Evolutionary conservation across 92 coral and sea anemone genomes (phyloP), one percentile per base, ranked within the genome.

Genomic region (Nematostella vectensis): DNA sequence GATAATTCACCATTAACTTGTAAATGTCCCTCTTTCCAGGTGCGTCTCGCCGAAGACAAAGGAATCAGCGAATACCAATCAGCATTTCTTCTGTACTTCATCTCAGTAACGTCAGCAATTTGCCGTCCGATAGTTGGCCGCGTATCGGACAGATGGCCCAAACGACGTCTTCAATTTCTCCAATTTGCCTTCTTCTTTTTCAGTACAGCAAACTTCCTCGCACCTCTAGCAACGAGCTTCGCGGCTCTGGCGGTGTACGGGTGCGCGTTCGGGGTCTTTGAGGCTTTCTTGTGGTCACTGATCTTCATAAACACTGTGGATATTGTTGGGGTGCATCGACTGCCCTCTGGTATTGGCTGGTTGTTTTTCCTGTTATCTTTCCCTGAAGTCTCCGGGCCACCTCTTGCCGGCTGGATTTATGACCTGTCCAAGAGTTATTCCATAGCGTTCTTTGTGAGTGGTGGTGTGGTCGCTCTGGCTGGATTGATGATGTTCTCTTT

Each of bases 371-470:
- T 61, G 31, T 15, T 63, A 10, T 29, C 69, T 2, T 27, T 70
- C 36, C 69, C 69, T 0, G 31, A 17, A 30, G 31, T 43, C 20
- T 59, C 63, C 6, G 77, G 77, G 0, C 63, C 77, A 1, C 66
- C 77, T 1, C 42, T 70, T n/a, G 77, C 77, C 8, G 77, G 77
- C n/a, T 69, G 76, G 76, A 69, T 69, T 13, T 60, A 59, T 23
- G 76, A 69, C 69, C 31, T 20, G 27, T 59, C 53, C 3, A 15
- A 50, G 11, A 69, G 76, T 60, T 69, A 70, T 11, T 25, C 50
- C 29, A 65, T 61, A 0, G 69, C 69, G 13, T 70, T 70, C 37
- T 49, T 49, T 17, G 42, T 47, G 19, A 38, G 53, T 9, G 69
- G 76, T 16, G 62, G 42, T 10, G 21, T 61, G 51, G 51, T 45